phyloP scores from a whole-genome alignment of 2,888 invertebrate species.

The Nymphalis polychloros region DNA sequence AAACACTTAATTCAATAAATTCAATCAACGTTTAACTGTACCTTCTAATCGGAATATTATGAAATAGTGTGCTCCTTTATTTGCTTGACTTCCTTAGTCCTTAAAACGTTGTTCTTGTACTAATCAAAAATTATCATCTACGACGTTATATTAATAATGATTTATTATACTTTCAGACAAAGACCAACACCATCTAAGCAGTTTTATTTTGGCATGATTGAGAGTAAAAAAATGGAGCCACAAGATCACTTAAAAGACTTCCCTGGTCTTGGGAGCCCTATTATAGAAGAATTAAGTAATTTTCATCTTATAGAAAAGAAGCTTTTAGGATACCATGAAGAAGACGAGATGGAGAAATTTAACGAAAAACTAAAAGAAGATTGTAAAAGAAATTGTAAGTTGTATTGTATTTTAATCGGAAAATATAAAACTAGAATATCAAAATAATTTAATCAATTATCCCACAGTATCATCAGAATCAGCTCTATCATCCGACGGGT shows the following conservation, averaged over 20 bases:
- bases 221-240: conserved; percentile 64
- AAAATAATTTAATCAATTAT: background rate
- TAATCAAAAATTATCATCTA: too few relatives aligned
- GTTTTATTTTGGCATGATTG: conserved; percentile 92
- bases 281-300: conserved; percentile 73
- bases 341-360: conserved; percentile 73
- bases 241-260: conserved; percentile 70
- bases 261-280: conserved; percentile 72
- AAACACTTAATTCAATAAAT: background rate
- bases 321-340: conserved; percentile 68
- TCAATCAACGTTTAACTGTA: conserved; percentile 22
- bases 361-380: conserved; percentile 67
- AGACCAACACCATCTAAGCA: conserved; percentile 70
- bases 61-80: too few relatives aligned
- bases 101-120: too few relatives aligned
- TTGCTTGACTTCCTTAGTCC: too few relatives aligned
- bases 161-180: conserved; percentile 46
- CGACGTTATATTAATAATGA: background rate
- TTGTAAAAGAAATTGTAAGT: conserved; percentile 69
- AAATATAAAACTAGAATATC: background rate
- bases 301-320: conserved; percentile 75
- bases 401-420: background rate
- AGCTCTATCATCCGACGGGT: conserved; percentile 78
- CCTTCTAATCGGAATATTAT: conserved; percentile 15
- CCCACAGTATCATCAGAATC: conserved; percentile 79